Percentiles rank a stretch among this genome's conserved stretches.
These are phyloP conservation scores for Mixornis gularis DNA, from an alignment of 2,113 vertebrate genomes.

Conservation along the genomic window DNA sequence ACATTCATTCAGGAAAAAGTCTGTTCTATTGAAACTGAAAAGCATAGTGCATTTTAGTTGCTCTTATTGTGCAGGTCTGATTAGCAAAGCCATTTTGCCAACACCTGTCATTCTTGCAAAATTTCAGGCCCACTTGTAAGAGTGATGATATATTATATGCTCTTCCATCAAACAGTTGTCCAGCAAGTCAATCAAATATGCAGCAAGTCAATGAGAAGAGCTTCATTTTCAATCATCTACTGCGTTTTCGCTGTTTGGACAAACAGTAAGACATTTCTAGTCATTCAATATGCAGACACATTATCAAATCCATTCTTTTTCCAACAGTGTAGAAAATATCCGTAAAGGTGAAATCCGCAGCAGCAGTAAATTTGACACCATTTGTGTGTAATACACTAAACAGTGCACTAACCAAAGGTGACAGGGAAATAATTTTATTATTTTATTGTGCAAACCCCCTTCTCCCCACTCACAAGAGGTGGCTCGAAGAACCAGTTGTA, in stretches of 20 bases:
- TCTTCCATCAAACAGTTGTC: conserved; percentile 32
- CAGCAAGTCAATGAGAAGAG: conserved; percentile 30
- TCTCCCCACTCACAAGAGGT: not conserved
- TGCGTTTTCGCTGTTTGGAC: conserved; percentile 20
- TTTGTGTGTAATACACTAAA: conserved; percentile 16
- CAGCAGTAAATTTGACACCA: conserved; percentile 7
- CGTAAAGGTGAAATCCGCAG: conserved; percentile 2
- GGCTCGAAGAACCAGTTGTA: not conserved
- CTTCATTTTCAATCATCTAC: conserved; percentile 37
- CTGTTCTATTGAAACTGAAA: not conserved
- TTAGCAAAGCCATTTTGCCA: conserved; percentile 25
- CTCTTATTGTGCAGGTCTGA: conserved; percentile 25
- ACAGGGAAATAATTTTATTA: not conserved
- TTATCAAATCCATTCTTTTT: conserved; percentile 25
- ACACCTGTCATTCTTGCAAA: conserved; percentile 7
- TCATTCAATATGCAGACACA: conserved; percentile 10
- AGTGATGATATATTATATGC: not conserved
- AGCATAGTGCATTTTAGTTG: not conserved
- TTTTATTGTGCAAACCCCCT: not conserved
- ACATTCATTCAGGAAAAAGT: not conserved
- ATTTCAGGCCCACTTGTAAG: not conserved
- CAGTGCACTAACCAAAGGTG: not conserved
- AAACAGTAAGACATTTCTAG: conserved; percentile 31
- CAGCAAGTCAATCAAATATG: conserved; percentile 36
- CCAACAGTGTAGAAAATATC: conserved; percentile 40